Percentiles rank a stretch among this genome's conserved stretches.
These are phyloP conservation scores for Byasa hedistus DNA, from an alignment of 2,888 invertebrate species.

Conservation along the genomic window DNA sequence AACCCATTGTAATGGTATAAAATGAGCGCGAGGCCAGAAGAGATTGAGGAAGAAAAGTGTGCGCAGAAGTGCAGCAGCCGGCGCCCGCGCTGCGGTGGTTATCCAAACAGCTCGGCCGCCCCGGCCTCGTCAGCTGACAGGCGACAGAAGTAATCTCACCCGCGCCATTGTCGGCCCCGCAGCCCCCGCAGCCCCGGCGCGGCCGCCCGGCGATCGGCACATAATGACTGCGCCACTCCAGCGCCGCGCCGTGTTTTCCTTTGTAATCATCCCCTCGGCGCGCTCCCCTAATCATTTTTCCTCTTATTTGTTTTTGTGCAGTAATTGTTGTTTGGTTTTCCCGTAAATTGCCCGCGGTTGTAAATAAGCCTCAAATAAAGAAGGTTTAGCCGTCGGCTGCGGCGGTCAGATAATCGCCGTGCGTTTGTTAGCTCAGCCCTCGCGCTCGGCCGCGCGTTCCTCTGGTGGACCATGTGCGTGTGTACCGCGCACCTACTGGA, in stretches of 20 bases:
- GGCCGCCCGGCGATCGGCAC: conserved; percentile 55
- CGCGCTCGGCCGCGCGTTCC: background rate
- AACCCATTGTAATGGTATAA: too few relatives aligned
- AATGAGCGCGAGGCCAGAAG: too few relatives aligned
- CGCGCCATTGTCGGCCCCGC: conserved; percentile 62
- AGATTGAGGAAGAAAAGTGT: too few relatives aligned
- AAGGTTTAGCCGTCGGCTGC: conserved; percentile 34
- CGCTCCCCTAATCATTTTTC: conserved; percentile 73
- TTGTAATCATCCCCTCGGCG: conserved; percentile 64
- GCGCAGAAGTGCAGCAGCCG: too few relatives aligned
- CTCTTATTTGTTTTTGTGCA: conserved; percentile 76
- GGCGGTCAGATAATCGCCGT: conserved; percentile 23
- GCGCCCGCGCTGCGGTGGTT: too few relatives aligned
- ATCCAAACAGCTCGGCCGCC: conserved; percentile 28
- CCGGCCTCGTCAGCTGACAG: conserved; percentile 47
- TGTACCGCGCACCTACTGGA: too few relatives aligned
- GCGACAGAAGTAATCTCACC: conserved; percentile 68
- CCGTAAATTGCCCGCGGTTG: conserved; percentile 69
- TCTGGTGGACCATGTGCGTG: too few relatives aligned
- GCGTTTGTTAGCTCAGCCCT: conserved; percentile 3
- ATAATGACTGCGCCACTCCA: conserved; percentile 51
- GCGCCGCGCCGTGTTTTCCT: conserved; percentile 57
- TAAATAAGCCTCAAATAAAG: conserved; percentile 49
- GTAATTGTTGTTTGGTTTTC: conserved; percentile 77
- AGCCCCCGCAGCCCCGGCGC: conserved; percentile 48